Base-by-base conservation (phyloP, 1,140 invertebrate genomes). In the Neoseiulus cucumeris region DNA sequence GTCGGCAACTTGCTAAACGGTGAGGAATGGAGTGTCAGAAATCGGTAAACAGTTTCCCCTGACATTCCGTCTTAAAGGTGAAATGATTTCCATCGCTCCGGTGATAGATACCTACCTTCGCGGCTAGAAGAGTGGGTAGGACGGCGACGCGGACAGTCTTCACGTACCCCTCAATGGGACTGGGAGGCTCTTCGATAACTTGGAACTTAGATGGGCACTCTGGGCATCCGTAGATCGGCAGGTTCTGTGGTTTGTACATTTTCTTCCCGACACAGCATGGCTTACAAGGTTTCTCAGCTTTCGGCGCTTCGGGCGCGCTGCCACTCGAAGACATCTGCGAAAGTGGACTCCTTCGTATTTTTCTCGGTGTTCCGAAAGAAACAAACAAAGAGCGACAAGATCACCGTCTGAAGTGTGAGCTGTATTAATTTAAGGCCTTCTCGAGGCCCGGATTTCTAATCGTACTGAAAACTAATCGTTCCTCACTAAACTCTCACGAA, bases 211-310 rank as follows among this genome's bases (percentile, higher is more conserved):
- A 59, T 14, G 51, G 51, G 22, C 51, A 59, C 51, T 59, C 51
- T 20, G 51, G 51, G 22, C 51, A 59, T 29, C 51, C 51, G 22
- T 59, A 59, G 25, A 59, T 25, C 14, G 51, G 51, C 17, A 59
- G 22, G 14, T 59, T 33, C 22, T 59, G 51, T 2, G 51, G 51
- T 9, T 59, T 59, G 22, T 29, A 59, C 51, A 59, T 59, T 33
- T 59, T 59, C 9, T 59, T 59, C 14, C 51, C 51, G 33, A 59
- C 51, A 33, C 51, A 59, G 22, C 51, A 59, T 29, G 51, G 51
- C 51, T 59, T 59, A 20, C 51, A 59, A 14, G 25, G 25, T 33
- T 59, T 59, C 51, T 59, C 51, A 25, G 51, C 22, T 25, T 59
- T 25, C 33, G 51, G 22, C 25, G 51, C 22, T 33, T 59, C 22